Percentiles rank a stretch among this genome's conserved stretches.
Evolutionary conservation across 2,888 invertebrate species (phyloP).

Genomic region (Thyatira batis): DNA sequence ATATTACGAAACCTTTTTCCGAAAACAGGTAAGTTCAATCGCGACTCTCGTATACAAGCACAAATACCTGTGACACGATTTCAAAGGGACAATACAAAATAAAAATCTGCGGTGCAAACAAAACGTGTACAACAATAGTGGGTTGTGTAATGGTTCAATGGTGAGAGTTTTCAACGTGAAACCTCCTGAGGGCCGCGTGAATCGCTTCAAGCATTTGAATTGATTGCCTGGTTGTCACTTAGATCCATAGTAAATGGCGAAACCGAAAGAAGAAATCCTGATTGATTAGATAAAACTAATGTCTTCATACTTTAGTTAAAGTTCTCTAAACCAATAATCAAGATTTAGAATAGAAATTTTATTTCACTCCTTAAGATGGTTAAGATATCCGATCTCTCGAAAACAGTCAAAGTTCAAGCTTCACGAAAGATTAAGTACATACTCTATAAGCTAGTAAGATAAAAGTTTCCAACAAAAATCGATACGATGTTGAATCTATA

Average conservation of each 20-base stretch:
- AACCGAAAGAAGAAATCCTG: background rate
- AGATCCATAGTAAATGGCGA: background rate
- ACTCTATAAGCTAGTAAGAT: background rate
- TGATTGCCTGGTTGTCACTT: conserved; percentile 1
- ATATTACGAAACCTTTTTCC: background rate
- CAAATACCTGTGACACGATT: conserved; percentile 27
- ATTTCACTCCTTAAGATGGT: background rate
- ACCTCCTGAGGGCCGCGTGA: background rate
- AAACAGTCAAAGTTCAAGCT: background rate
- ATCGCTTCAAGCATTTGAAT: background rate
- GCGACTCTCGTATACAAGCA: conserved; percentile 15
- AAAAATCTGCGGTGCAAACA: conserved; percentile 1
- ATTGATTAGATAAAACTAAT: background rate
- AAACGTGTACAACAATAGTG: conserved; percentile 5
- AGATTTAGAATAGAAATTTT: background rate
- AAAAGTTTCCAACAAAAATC: background rate
- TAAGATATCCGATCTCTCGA: background rate
- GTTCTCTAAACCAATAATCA: background rate
- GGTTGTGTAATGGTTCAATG: background rate
- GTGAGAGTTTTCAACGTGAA: background rate
- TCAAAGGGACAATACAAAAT: conserved; percentile 26
- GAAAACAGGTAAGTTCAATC: background rate
- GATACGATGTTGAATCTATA: background rate
- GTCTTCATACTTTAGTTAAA: background rate
- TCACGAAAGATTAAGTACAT: background rate